Conservation (phyloP, 2,888 invertebrate species). For the Aproaerema taeniolella region DNA sequence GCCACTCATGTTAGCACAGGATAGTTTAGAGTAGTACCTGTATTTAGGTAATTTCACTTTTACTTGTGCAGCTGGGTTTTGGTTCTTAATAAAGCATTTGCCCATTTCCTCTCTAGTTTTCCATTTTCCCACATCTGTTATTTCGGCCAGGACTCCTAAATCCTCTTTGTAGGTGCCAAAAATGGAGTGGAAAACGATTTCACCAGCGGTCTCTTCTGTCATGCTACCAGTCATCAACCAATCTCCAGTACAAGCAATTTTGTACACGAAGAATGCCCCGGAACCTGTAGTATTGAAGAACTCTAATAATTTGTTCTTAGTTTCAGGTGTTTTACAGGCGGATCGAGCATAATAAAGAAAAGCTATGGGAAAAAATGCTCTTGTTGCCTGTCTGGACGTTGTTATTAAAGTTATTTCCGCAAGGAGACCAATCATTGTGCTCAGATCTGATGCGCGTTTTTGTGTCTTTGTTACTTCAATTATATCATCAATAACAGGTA, state of each 20-base stretch:
- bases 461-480: background rate
- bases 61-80: no score
- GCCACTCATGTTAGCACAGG: no score
- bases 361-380: background rate
- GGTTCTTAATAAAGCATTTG: no score
- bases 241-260: slow-evolving; percentile 6
- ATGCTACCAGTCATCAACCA: background rate
- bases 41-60: no score
- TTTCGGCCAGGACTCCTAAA: background rate
- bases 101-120: slow-evolving; percentile 8
- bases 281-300: slow-evolving; percentile 25
- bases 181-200: slow-evolving; percentile 8
- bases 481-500: slow-evolving; percentile 1
- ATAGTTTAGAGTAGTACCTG: no score
- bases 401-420: background rate
- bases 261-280: slow-evolving; percentile 24
- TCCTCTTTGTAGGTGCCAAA: slow-evolving; percentile 13
- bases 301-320: background rate
- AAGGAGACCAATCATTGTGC: background rate
- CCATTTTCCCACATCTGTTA: slow-evolving; percentile 4
- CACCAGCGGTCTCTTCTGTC: background rate
- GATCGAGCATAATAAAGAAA: background rate
- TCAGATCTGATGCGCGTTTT: background rate
- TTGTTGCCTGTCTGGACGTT: background rate
- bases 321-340: background rate